Conservation (phyloP, 2,797 vertebrate species). For the Strix occidentalis region DNA sequence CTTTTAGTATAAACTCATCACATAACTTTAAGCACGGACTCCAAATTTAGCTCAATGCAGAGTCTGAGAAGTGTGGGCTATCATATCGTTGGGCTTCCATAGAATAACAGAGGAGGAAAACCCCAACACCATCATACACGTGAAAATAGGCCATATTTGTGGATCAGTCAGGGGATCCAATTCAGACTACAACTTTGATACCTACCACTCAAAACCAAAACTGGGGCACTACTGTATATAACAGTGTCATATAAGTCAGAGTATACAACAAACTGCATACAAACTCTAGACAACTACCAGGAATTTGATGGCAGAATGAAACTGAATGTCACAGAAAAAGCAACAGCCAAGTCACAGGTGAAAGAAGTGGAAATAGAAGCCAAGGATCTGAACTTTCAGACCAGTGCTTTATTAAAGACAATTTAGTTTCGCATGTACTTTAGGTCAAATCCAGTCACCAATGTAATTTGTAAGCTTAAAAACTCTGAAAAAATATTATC, state of each 20-base stretch:
- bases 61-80: neutral
- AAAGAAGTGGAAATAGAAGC: neutral
- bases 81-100: neutral
- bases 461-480: neutral
- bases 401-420: neutral
- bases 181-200: neutral
- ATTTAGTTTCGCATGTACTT: neutral
- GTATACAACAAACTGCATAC: neutral
- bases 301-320: neutral
- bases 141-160: neutral
- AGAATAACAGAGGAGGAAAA: neutral
- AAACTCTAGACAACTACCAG: neutral
- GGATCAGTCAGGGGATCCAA: neutral
- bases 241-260: neutral
- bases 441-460: neutral
- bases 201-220: neutral
- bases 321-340: neutral
- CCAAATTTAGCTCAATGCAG: neutral
- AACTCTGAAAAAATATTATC: neutral
- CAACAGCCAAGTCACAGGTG: neutral
- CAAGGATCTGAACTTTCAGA: neutral
- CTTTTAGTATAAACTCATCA: neutral
- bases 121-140: neutral
- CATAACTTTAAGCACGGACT: neutral
- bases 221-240: accelerated